Evolutionary conservation across 2,113 vertebrate genomes (phyloP).

Genomic region (Meleagris gallopavo): DNA sequence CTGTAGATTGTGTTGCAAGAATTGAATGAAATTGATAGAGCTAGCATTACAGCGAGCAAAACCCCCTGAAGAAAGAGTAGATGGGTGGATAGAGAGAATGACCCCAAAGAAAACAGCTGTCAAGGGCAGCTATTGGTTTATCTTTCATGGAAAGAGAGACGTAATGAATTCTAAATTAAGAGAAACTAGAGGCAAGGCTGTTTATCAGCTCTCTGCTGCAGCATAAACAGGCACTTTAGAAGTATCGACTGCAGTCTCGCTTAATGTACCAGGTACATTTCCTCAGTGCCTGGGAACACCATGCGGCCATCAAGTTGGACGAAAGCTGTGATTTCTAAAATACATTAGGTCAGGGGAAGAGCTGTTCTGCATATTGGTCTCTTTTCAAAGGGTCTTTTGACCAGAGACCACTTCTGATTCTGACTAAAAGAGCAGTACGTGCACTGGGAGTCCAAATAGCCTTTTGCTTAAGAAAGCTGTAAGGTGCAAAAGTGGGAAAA

Average conservation of each 20-base stretch:
- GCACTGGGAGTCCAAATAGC: rapidly evolving
- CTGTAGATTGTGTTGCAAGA: conserved; percentile 80
- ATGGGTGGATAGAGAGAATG: conserved; percentile 77
- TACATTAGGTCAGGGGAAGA: not conserved
- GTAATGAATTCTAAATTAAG: conserved; percentile 79
- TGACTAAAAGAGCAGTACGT: not conserved
- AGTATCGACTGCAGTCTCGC: not conserved
- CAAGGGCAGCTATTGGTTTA: conserved; percentile 85
- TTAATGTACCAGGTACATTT: conserved; percentile 54
- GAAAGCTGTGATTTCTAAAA: not conserved
- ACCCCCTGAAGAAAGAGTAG: conserved; percentile 80
- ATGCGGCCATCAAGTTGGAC: not conserved
- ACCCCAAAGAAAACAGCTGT: conserved; percentile 84
- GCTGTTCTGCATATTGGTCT: not conserved
- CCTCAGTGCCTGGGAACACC: not conserved
- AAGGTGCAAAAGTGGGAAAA: not conserved
- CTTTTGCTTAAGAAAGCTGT: not conserved
- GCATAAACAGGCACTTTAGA: conserved; percentile 52
- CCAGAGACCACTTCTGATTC: not conserved
- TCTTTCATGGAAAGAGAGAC: conserved; percentile 80
- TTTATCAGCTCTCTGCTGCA: conserved; percentile 17
- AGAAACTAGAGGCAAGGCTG: conserved; percentile 59
- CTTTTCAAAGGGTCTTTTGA: not conserved
- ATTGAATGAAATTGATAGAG: conserved; percentile 85
- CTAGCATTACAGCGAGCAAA: conserved; percentile 84